Evolutionary conservation across 1,140 invertebrate genomes (phyloP), one percentile per base, ranked within the genome.

Genomic region (Aphelenchoides fujianensis): DNA sequence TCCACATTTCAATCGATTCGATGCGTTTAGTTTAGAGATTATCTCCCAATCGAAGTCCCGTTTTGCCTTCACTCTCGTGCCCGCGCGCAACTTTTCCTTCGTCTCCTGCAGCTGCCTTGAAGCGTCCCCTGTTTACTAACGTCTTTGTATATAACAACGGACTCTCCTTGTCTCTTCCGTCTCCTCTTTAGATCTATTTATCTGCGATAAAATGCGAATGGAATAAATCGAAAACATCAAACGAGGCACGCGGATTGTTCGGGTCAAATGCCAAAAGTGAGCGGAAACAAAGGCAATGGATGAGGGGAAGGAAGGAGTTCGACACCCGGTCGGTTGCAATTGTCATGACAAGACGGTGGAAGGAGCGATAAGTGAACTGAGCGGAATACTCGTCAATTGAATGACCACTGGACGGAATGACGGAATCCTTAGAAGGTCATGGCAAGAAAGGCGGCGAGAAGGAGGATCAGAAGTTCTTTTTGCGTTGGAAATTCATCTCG

Each of bases 401-500:
- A 48, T 48, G 41, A 48, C 12, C 12, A 48, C 41, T 48, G 12
- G 23, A 48, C 12, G 23, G 12, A 12, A 48, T 48, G 12, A 23
- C 12, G 23, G 41, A 48, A 48, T 23, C 12, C 12, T 48, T 48
- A n/a, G 23, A 48, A 48, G 41, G 23, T 12, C 41, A 12, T 48
- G 12, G 23, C 41, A 48, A 19, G 7, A 59, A 7, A 16, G 5
- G 55, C 7, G 34, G 5, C 59, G 3, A 52, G n/a, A 64, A 64
- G 5, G n/a, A n/a, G n/a, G 31, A 36, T 66, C 53, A 66, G 32
- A 32, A 66, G 36, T 66, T 66, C 31, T 66, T 66, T 30, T 66
- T 66, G 27, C 63, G 31, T 16, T 12, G 36, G 53, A 66, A 66
- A 37, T 66, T 34, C 63, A 66, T 36, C 36, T 66, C 63, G 16